Evolutionary conservation across 2,797 vertebrate genomes (phyloP).

Genomic region (Phataginus tetradactyla): DNA sequence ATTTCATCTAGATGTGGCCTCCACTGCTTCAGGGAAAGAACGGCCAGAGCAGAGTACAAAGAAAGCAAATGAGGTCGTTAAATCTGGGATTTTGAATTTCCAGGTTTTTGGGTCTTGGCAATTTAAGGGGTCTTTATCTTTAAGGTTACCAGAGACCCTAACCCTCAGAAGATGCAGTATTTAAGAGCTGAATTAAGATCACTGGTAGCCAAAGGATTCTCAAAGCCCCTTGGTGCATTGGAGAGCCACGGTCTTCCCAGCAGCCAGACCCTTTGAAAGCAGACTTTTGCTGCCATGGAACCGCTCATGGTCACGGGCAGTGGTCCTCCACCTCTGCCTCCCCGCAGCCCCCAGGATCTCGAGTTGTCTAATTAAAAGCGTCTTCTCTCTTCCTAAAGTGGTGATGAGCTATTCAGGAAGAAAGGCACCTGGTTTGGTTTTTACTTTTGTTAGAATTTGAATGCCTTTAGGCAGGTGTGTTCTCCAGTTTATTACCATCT

Average conservation of each 20-base stretch:
- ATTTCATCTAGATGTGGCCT: background rate
- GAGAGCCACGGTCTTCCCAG: background rate
- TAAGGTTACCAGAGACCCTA: background rate
- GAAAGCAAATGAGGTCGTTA: background rate
- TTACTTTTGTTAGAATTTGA: background rate
- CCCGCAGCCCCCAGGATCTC: background rate
- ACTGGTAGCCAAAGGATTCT: background rate
- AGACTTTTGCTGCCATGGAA: background rate
- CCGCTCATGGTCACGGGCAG: background rate
- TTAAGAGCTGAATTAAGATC: slow-evolving; percentile 14
- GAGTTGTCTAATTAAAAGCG: background rate
- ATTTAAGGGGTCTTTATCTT: background rate
- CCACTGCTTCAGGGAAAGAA: fast-evolving
- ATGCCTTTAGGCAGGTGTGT: background rate
- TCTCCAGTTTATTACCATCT: background rate
- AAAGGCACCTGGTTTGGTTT: background rate
- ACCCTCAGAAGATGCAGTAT: slow-evolving; percentile 7
- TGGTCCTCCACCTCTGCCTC: background rate
- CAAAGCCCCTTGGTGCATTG: background rate
- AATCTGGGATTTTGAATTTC: background rate
- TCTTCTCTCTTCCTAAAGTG: background rate
- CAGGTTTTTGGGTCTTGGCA: background rate
- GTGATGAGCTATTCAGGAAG: background rate
- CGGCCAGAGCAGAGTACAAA: background rate
- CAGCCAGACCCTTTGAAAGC: background rate